Evolutionary conservation across 2,888 invertebrate species (phyloP).

Genomic region (Thymelicus lineola): DNA sequence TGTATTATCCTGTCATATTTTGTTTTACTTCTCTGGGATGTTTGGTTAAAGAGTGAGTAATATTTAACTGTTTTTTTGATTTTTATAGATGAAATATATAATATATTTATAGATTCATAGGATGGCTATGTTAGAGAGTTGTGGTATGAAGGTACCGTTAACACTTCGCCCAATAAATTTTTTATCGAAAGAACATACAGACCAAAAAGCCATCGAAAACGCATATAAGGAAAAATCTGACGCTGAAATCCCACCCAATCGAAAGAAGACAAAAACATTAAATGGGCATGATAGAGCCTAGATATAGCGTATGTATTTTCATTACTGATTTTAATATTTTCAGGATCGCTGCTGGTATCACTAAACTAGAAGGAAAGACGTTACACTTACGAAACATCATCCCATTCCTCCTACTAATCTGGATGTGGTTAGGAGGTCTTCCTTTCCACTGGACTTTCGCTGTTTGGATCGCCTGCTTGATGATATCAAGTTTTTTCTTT

Average conservation of each 20-base stretch:
- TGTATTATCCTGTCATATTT: slow-evolving; percentile 81
- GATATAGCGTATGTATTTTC: too few species aligned
- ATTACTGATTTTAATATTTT: slow-evolving; percentile 41
- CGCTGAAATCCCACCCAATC: too few species aligned
- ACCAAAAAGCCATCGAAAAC: too few species aligned
- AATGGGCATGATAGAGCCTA: too few species aligned
- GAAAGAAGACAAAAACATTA: too few species aligned
- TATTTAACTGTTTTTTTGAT: not conserved
- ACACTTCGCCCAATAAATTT: too few species aligned
- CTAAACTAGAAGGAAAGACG: slow-evolving; percentile 58
- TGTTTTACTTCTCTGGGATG: slow-evolving; percentile 56
- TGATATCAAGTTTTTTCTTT: slow-evolving; percentile 86
- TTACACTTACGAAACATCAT: slow-evolving; percentile 58
- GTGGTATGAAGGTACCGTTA: too few species aligned
- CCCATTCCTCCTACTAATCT: slow-evolving; percentile 66
- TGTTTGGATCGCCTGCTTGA: slow-evolving; percentile 83
- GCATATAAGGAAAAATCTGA: too few species aligned
- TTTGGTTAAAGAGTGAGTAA: slow-evolving; percentile 76
- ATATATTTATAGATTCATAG: too few species aligned
- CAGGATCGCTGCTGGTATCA: slow-evolving; percentile 53
- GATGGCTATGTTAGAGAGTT: too few species aligned
- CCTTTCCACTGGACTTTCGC: slow-evolving; percentile 63
- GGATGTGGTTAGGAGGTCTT: slow-evolving; percentile 74
- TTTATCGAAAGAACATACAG: too few species aligned
- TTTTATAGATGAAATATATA: too few species aligned